Conservation (phyloP, 2,888 invertebrate genomes). For the Hedychridium roseum region DNA sequence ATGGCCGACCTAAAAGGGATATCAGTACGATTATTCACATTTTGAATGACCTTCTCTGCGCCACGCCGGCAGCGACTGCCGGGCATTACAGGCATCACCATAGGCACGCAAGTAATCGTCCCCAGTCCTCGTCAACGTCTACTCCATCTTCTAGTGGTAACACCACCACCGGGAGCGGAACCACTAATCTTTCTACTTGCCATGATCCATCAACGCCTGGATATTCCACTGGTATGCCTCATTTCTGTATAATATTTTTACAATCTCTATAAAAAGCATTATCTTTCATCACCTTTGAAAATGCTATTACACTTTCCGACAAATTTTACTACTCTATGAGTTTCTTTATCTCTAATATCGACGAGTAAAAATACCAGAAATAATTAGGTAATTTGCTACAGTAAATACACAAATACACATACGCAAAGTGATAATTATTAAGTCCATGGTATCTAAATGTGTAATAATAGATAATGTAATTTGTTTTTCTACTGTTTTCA, state of each 20-base stretch:
- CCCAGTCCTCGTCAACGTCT: constrained; percentile 41
- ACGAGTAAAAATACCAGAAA: too few species aligned
- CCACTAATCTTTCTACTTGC: constrained; percentile 26
- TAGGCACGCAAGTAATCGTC: constrained; percentile 50
- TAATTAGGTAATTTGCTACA: too few species aligned
- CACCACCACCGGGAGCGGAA: constrained; percentile 20
- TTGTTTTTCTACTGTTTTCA: too few species aligned
- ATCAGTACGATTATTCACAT: constrained; percentile 96
- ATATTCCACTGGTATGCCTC: constrained; percentile 45
- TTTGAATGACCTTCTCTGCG: constrained; percentile 91
- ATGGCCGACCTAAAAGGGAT: constrained; percentile 90
- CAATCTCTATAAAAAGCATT: too few species aligned
- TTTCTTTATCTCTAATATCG: not conserved
- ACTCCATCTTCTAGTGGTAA: constrained; percentile 24
- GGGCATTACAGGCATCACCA: constrained; percentile 58
- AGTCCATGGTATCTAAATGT: too few species aligned
- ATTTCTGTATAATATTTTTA: too few species aligned
- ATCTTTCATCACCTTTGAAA: too few species aligned
- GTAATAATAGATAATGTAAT: too few species aligned
- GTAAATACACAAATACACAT: too few species aligned
- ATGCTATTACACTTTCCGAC: too few species aligned
- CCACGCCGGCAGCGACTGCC: constrained; percentile 72
- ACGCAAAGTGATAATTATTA: too few species aligned
- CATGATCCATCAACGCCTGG: constrained; percentile 41
- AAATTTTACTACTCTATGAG: not conserved